These are phyloP conservation scores for Acropternis orthonyx DNA, from an alignment of 2,797 vertebrate genomes.

Conservation along the genomic window DNA sequence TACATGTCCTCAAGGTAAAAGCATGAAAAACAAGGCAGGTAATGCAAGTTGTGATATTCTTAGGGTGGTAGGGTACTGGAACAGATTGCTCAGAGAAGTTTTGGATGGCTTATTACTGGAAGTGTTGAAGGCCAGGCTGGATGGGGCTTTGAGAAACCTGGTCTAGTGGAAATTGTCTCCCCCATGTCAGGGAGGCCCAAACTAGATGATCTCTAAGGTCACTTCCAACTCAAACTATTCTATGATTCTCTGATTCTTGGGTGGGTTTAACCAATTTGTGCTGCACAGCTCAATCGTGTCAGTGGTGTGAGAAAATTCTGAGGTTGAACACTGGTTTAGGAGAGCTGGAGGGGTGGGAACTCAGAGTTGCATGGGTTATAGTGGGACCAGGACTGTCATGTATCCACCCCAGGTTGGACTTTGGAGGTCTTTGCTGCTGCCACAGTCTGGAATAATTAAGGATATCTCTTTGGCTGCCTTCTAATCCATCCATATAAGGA, in stretches of 20 bases:
- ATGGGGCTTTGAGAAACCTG: background rate
- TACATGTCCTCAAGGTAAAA: background rate
- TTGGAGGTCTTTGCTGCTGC: background rate
- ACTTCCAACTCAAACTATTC: background rate
- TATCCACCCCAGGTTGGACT: background rate
- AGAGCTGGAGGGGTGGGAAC: background rate
- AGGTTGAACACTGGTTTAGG: background rate
- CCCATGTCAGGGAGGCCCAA: background rate
- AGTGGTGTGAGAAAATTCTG: background rate
- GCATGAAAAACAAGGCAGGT: background rate
- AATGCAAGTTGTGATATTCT: background rate
- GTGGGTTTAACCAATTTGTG: background rate
- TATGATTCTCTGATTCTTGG: background rate
- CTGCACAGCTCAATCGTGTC: fast-evolving
- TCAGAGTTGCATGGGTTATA: fast-evolving
- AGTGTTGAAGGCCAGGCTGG: background rate
- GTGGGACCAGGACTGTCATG: background rate
- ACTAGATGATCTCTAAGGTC: background rate
- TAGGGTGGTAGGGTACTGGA: background rate
- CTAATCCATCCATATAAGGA: background rate
- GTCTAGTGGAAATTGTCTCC: background rate
- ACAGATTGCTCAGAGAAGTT: background rate
- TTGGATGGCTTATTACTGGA: background rate
- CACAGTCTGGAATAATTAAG: background rate
- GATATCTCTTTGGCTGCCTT: background rate